Percentiles rank a stretch among this genome's conserved stretches.
Evolutionary conservation across 2,113 vertebrate species (phyloP).

Genomic region (Callospermophilus lateralis): DNA sequence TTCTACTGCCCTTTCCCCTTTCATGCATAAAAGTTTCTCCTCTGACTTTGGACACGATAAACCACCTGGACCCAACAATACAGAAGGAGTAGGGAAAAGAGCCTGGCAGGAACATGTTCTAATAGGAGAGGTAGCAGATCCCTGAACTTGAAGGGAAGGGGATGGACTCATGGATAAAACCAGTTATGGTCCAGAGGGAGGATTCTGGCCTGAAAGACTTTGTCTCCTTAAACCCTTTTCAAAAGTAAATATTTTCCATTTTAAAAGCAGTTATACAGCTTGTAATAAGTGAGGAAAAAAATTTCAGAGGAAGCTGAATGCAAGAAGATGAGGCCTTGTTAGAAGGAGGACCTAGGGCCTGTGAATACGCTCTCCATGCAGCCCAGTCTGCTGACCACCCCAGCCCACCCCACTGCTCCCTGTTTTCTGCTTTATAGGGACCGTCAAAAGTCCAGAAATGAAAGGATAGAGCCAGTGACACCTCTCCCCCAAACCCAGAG

Average conservation of each 20-base stretch:
- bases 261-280: neutral
- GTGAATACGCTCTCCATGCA: rapidly evolving
- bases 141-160: neutral
- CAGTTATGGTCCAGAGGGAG: no score
- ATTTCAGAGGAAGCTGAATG: neutral
- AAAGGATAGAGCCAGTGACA: neutral
- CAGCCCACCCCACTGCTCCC: rapidly evolving
- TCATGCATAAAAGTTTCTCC: rapidly evolving
- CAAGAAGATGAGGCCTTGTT: no score
- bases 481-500: neutral
- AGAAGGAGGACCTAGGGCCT: no score
- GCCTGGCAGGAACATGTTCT: rapidly evolving
- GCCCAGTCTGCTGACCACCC: neutral
- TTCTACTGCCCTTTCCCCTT: neutral
- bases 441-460: neutral
- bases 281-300: neutral
- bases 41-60: neutral
- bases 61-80: neutral
- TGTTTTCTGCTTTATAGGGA: rapidly evolving
- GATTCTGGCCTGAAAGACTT: rapidly evolving
- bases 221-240: neutral
- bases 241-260: neutral
- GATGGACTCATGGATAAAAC: neutral
- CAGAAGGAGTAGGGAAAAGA: neutral
- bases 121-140: neutral